These are phyloP conservation scores for Drosophila melanosoma DNA, from an alignment of 2,888 invertebrate genomes.

Conservation along the genomic window DNA sequence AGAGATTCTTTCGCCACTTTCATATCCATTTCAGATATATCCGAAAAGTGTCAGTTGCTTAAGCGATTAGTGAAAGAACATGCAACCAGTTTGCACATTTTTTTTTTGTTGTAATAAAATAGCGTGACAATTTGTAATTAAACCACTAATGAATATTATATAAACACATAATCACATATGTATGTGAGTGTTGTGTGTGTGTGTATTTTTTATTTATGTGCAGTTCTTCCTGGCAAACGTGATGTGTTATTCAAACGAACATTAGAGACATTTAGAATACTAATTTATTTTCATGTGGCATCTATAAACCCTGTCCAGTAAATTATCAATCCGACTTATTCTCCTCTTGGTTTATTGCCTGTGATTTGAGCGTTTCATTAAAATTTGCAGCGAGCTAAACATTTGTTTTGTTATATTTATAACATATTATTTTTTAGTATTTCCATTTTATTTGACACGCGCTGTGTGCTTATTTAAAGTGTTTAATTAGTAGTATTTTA, in stretches of 20 bases:
- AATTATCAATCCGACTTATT: conserved; percentile 17
- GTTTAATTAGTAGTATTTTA: conserved; percentile 50
- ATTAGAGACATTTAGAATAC: conserved; percentile 27
- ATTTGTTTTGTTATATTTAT: conserved; percentile 31
- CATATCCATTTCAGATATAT: not conserved
- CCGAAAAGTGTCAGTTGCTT: conserved; percentile 5
- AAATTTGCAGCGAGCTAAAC: conserved; percentile 6
- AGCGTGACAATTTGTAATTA: conserved; percentile 22
- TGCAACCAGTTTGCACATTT: not conserved
- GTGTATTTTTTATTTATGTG: not conserved
- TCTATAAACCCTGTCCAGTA: conserved; percentile 9
- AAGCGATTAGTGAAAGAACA: not conserved
- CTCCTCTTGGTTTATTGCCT: conserved; percentile 23
- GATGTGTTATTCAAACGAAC: conserved; percentile 28
- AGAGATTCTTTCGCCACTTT: conserved; percentile 10
- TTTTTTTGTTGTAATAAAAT: not conserved
- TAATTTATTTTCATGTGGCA: conserved; percentile 17
- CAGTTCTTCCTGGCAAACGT: conserved; percentile 13
- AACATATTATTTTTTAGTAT: conserved; percentile 18
- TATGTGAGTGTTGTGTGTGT: not conserved
- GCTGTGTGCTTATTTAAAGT: conserved; percentile 33
- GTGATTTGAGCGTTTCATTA: conserved; percentile 46
- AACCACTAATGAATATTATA: not conserved
- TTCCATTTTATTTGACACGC: conserved; percentile 15
- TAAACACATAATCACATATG: not conserved